Percentiles rank a stretch among this genome's conserved stretches.
Conservation (phyloP, 2,113 vertebrate species). For the Rana temporaria region DNA sequence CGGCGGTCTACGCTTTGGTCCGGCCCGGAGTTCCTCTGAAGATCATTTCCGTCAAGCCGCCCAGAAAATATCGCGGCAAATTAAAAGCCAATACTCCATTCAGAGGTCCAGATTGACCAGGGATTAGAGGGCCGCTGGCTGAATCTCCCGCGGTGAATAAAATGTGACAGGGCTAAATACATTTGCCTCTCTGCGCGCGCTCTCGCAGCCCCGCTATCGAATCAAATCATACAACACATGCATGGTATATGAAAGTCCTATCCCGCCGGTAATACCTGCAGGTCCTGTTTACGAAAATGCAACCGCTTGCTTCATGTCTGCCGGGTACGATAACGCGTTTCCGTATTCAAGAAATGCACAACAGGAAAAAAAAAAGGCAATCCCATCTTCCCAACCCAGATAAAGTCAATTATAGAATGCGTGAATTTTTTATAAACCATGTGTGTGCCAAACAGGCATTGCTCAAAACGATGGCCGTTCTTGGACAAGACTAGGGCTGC, state of each 20-base stretch:
- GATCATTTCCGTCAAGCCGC: conserved; percentile 10
- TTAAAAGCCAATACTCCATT: conserved; percentile 44
- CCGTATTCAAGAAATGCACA: not conserved
- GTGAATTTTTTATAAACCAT: too few relatives aligned
- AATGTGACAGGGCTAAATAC: conserved; percentile 38
- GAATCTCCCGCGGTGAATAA: conserved; percentile 8
- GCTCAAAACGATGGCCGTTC: too few relatives aligned
- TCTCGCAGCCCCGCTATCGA: not conserved
- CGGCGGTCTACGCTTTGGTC: not conserved
- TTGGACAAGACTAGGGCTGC: too few relatives aligned
- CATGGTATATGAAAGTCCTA: not conserved
- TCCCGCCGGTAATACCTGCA: not conserved
- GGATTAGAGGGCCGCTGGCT: conserved; percentile 1
- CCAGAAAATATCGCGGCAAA: conserved; percentile 27
- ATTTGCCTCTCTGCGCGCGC: not conserved
- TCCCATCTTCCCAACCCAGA: not conserved
- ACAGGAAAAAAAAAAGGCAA: conserved; percentile 15
- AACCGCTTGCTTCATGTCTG: not conserved
- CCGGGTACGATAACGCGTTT: not conserved
- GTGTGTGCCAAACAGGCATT: too few relatives aligned
- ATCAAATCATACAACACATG: not conserved
- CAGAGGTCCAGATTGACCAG: not conserved
- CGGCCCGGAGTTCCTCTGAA: not conserved
- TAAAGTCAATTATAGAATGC: not conserved
- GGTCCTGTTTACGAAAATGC: not conserved